These are phyloP conservation scores for Aplidium turbinatum DNA, from an alignment of 23 tunicate species.

Conservation along the genomic window DNA sequence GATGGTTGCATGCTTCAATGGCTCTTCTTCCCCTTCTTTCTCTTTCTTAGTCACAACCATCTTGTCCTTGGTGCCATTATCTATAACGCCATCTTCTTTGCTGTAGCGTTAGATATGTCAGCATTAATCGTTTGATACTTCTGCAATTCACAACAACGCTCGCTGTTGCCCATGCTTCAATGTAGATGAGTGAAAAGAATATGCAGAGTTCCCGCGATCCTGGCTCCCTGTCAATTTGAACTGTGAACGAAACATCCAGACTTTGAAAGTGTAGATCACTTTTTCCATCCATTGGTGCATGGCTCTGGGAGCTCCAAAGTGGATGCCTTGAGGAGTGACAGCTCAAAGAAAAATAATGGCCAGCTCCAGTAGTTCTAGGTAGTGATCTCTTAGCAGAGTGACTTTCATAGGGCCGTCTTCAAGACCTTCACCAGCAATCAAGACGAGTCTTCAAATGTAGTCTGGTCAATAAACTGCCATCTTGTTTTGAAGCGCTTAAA, in stretches of 20 bases:
- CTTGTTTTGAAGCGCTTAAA: slow-evolving; percentile 24
- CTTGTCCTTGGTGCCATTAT: too few relatives aligned
- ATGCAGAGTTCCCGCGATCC: slow-evolving; percentile 15
- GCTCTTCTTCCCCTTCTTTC: too few relatives aligned
- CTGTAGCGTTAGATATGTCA: too few relatives aligned
- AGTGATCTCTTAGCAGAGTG: slow-evolving; percentile 19
- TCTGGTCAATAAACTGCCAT: slow-evolving; percentile 24
- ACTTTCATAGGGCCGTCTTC: slow-evolving; percentile 6
- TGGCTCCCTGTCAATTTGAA: slow-evolving; percentile 5
- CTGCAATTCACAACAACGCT: too few relatives aligned
- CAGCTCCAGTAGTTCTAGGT: slow-evolving; percentile 14
- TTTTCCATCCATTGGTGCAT: slow-evolving; percentile 28
- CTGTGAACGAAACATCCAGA: slow-evolving; percentile 5
- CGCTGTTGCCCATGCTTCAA: too few relatives aligned
- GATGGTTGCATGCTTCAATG: too few relatives aligned
- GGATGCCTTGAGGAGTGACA: slow-evolving; percentile 8
- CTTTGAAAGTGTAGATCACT: slow-evolving; percentile 14
- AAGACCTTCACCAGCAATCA: slow-evolving; percentile 20
- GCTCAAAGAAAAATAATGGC: slow-evolving; percentile 4
- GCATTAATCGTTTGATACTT: too few relatives aligned
- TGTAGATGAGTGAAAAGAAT: not conserved
- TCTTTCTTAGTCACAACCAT: too few relatives aligned
- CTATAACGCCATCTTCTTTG: too few relatives aligned
- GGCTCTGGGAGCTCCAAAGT: slow-evolving; percentile 16
- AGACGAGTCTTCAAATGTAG: slow-evolving; percentile 23